These are phyloP conservation scores for Oreochromis spilurus DNA, from an alignment of 2,113 vertebrate species.

Conservation along the genomic window DNA sequence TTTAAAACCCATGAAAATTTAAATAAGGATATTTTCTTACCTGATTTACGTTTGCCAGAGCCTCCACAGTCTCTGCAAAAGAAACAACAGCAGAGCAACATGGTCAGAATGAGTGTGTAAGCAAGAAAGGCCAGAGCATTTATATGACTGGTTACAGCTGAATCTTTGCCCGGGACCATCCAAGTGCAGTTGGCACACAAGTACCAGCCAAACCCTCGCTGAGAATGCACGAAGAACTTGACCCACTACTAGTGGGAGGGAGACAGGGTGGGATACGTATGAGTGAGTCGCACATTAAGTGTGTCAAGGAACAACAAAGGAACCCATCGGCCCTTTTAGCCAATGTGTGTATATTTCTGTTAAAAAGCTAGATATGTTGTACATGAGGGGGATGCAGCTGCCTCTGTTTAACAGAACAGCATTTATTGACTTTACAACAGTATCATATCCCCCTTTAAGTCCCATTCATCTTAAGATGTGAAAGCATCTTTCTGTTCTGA, in stretches of 20 bases:
- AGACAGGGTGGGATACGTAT: slow-evolving; percentile 38
- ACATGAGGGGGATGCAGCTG: slow-evolving; percentile 11
- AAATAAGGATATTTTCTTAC: slow-evolving; percentile 69
- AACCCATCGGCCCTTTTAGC: background rate
- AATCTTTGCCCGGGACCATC: slow-evolving; percentile 12
- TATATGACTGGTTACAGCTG: background rate
- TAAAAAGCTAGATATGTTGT: background rate
- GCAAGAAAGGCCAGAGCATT: background rate
- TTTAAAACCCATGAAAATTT: background rate
- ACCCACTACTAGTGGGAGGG: slow-evolving; percentile 46
- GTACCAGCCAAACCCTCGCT: slow-evolving; percentile 57
- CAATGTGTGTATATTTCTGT: background rate
- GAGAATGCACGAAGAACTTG: slow-evolving; percentile 64
- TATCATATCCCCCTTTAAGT: slow-evolving; percentile 25
- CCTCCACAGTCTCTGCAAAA: slow-evolving; percentile 88
- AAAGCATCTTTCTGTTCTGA: slow-evolving; percentile 23
- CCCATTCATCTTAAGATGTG: slow-evolving; percentile 31
- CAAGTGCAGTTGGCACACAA: slow-evolving; percentile 50
- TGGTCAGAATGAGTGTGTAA: slow-evolving; percentile 69
- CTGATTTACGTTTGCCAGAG: slow-evolving; percentile 86
- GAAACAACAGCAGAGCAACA: slow-evolving; percentile 89
- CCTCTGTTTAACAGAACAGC: slow-evolving; percentile 20
- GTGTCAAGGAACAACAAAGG: slow-evolving; percentile 27
- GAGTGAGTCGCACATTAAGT: background rate
- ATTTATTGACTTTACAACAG: slow-evolving; percentile 36